Evolutionary conservation across 2,797 vertebrate species (phyloP), one percentile per base, ranked within the genome.

Genomic region (Tympanoctomys barrerae): DNA sequence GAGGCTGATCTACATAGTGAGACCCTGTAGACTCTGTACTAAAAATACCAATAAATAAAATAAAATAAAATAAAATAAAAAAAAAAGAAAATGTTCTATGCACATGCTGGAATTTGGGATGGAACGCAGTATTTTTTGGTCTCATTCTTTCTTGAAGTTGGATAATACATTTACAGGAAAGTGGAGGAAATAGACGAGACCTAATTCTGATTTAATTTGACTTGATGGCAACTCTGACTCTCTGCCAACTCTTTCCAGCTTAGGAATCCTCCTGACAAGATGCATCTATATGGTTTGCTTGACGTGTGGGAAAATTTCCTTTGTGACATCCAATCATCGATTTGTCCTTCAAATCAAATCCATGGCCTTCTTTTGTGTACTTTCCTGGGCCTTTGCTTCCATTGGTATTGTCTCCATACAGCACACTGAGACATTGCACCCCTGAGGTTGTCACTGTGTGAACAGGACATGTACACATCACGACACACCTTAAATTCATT

Each of bases 201-300:
- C 78, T 59, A 52, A 89, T 88, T 64, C 71, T 49, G 49, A 91
- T 85, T 62, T 70, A 70, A 93, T 93, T 87, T 87, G 87, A 93
- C 36, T 71, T 80, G 39, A 84, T 94, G 86, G 92, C 68, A 36
- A 79, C 26, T 70, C 42, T 87, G 52, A 78, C 13, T 31, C 24
- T 28, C 61, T 90, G 85, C 85, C 87, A 88, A 83, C 24, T 71
- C 36, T 89, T 94, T 97, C 64, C 24, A 91, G 18, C 62, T 90
- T 73, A 26, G 24, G 71, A 75, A 86, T 91, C 28, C 90, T 68
- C 31, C 18, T n/a, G 46, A 62, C 33, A 49, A 75, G 85, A 79
- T 39, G 66, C 31, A 85, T 61, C 73, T 83, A 46, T 75, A 46
- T 80, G 92, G 62, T 87, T 90, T 85, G 77, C 68, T 5, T 82